Evolutionary conservation across 2,797 vertebrate species (phyloP).

Genomic region (Sciaenops ocellatus): DNA sequence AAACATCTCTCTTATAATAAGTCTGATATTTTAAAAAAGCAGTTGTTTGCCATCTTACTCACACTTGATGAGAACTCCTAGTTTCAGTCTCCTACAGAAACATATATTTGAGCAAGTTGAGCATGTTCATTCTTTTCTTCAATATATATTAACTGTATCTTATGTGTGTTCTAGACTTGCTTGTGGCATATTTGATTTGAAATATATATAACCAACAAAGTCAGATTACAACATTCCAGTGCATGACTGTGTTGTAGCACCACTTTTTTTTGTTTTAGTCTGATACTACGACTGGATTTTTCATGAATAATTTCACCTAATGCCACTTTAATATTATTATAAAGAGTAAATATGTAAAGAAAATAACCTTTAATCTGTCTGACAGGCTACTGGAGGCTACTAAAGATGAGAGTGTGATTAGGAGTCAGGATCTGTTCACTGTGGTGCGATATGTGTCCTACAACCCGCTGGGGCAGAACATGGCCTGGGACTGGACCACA

Average conservation of each 20-base stretch:
- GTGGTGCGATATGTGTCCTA: slow-evolving; percentile 92
- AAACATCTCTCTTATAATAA: too few relatives aligned
- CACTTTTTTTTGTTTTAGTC: not conserved
- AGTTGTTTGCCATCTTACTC: too few relatives aligned
- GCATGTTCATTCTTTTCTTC: too few relatives aligned
- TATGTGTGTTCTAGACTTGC: too few relatives aligned
- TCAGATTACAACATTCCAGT: too few relatives aligned
- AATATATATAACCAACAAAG: too few relatives aligned
- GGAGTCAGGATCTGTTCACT: slow-evolving; percentile 94
- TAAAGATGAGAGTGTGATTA: slow-evolving; percentile 88
- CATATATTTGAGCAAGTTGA: too few relatives aligned
- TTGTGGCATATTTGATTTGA: too few relatives aligned
- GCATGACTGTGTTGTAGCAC: not conserved
- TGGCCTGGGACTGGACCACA: slow-evolving; percentile 97
- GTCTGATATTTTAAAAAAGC: too few relatives aligned
- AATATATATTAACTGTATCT: too few relatives aligned
- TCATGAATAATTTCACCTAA: not conserved
- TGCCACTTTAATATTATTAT: not conserved
- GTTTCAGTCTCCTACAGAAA: too few relatives aligned
- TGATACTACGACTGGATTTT: not conserved
- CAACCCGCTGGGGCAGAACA: slow-evolving; percentile 89
- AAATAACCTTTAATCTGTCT: slow-evolving; percentile 18
- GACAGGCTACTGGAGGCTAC: slow-evolving; percentile 84
- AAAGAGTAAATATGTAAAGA: not conserved
- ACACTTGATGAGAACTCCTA: too few relatives aligned